Evolutionary conservation across 2,113 vertebrate species (phyloP), one percentile per base, ranked within the genome.

Genomic region (Donacobius atricapilla): DNA sequence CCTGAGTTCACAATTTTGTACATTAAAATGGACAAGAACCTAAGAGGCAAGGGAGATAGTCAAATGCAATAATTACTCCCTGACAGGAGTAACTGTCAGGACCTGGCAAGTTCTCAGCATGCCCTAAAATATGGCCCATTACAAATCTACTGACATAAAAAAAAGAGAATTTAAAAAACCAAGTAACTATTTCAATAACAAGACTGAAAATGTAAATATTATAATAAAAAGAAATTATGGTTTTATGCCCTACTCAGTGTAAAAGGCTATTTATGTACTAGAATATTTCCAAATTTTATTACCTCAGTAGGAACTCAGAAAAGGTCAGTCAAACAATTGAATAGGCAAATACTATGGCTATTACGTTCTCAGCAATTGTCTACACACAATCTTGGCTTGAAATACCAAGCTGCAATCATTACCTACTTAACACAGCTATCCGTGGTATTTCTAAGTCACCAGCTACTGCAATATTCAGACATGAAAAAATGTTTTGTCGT

Each of bases 401-500:
- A 92, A 75, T 83, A 83, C 25, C 54, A 81, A 42, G 71, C 92
- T 66, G 65, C 82, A 91, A 92, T 69, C 84, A 95, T 96, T 96
- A 92, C 83, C 71, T 93, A 94, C 90, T 83, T 71, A 86, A 58
- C 56, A 96, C 44, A 95, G 85, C 76, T 95, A 94, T 96, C 94
- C 2, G 0, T 75, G 83, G 93, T 92, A 96, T 93, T 96, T 94
- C 79, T 83, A 94, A 77, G 68, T 88, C 88, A 90, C 64, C 44
- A 88, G 79, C 88, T 90, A 93, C 88, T 89, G 85, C 85, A 89
- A 64, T 64, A 94, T 88, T 86, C 93, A 96, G 93, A 83, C 63
- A 70, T 22, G 58, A 94, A 92, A 94, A 96, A 86, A 96, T 92
- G 85, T 91, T 94, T 61, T 95, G 57, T 79, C 89, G 85, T 96